Evolutionary conservation across 2,888 invertebrate species (phyloP), one percentile per base, ranked within the genome.

Genomic region (Helicoverpa assulta): DNA sequence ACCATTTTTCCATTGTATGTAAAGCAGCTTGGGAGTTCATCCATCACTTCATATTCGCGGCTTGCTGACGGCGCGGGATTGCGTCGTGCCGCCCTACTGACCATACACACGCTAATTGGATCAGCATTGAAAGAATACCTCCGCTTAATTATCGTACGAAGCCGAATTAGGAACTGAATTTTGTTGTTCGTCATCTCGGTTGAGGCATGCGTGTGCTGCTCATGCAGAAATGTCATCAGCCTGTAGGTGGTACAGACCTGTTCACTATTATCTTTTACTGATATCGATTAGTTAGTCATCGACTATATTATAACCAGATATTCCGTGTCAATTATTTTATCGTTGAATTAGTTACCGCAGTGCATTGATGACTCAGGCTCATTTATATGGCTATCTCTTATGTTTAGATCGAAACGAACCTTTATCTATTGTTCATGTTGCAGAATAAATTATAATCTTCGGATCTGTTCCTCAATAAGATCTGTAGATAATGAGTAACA

Each of bases 1-100:
- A 86, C 85, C 86, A 89, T 89, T 91, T 91, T 90, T 89, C 94
- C 94, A 95, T 95, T 95, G 95, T 95, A 95, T 95, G 95, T 89
- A 94, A 95, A 95, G 84, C 85, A 92, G 93, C 79, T 74, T 85
- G 86, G 87, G 90, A 89, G 90, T 91, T 92, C 92, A 94, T 94
- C 94, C 93, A 94, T 94, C 94, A 94, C 93, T 90, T 94, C 93
- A 95, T 95, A 95, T 95, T 95, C 90, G 92, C 94, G 89, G 90
- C 89, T 90, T 80, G 85, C 89, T 86, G 90, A 86, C 89, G 82
- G 86, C 85, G 85, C 85, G 85, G 84, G 85, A 87, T 85, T 84
- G 86, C 85, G 78, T 88, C 86, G 89, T 88, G 86, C 89, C 88
- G 89, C 89, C 85, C 89, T 85, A 84, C 88, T 91, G 89, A 80